These are phyloP conservation scores for Sardina pilchardus DNA, from an alignment of 2,113 vertebrate species.

Conservation along the genomic window DNA sequence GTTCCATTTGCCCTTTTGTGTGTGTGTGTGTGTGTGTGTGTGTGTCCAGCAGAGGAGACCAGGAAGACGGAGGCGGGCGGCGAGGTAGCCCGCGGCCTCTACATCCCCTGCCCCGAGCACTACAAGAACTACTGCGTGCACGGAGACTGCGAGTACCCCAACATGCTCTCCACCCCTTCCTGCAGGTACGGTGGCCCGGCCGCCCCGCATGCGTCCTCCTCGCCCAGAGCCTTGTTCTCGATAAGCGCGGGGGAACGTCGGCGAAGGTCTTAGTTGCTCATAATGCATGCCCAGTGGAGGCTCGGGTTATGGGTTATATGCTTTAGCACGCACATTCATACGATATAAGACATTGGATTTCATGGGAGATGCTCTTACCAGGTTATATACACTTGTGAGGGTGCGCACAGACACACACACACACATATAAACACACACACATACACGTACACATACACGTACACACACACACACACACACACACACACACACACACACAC, in stretches of 20 bases:
- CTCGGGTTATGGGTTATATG: background rate
- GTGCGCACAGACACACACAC: background rate
- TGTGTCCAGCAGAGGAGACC: slow-evolving; percentile 65
- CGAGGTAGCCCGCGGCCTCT: slow-evolving; percentile 83
- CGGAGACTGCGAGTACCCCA: slow-evolving; percentile 93
- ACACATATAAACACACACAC: background rate
- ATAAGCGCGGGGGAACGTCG: background rate
- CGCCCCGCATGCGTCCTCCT: slow-evolving; percentile 13
- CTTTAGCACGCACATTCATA: background rate
- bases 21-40: slow-evolving; percentile 12
- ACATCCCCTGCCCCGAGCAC: slow-evolving; percentile 92
- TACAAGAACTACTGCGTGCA: slow-evolving; percentile 96
- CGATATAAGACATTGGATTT: slow-evolving; percentile 3
- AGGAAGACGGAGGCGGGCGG: slow-evolving; percentile 82
- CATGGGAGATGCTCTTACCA: slow-evolving; percentile 9
- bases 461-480: slow-evolving; percentile 20
- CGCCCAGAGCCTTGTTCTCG: background rate
- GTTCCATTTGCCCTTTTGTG: background rate
- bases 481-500: slow-evolving; percentile 5
- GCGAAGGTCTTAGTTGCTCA: background rate
- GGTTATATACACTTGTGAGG: background rate
- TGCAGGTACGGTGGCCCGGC: slow-evolving; percentile 81
- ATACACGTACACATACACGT: slow-evolving; percentile 15
- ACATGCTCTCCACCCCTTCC: slow-evolving; percentile 85
- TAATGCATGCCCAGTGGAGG: background rate